phyloP scores from a whole-genome alignment of 2,888 invertebrate genomes.

The Cheilosia pagana region DNA sequence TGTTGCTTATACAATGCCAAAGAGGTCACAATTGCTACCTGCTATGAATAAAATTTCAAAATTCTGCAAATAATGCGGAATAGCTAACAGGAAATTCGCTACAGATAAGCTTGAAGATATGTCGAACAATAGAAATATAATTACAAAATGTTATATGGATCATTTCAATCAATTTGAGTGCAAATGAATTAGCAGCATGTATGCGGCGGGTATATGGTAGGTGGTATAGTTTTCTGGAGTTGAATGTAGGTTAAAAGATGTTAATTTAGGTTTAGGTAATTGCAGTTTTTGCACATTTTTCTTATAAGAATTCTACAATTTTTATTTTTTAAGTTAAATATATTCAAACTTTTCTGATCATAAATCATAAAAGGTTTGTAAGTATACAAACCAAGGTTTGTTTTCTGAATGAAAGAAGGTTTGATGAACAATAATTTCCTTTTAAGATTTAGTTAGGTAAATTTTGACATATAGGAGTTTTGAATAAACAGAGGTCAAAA shows the following conservation, averaged over 20 bases:
- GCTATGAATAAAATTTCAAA: not conserved
- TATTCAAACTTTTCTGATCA: too few species aligned
- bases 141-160: conserved; percentile 9
- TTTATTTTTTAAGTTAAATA: too few species aligned
- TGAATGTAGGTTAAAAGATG: not conserved
- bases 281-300: not conserved
- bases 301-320: too few species aligned
- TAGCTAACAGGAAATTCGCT: conserved; percentile 2
- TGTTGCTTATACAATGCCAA: not conserved
- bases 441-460: too few species aligned
- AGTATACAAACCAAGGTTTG: too few species aligned
- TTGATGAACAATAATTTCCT: too few species aligned
- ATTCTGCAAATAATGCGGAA: not conserved
- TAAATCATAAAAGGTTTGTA: too few species aligned
- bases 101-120: conserved; percentile 7
- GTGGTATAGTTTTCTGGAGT: not conserved
- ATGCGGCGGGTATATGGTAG: not conserved
- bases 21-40: not conserved
- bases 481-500: too few species aligned
- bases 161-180: conserved; percentile 2
- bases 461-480: too few species aligned
- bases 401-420: too few species aligned
- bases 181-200: not conserved
- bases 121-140: conserved; percentile 5
- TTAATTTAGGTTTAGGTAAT: not conserved